Evolutionary conservation across 2,888 invertebrate species (phyloP).

Genomic region (Dione vanillae): DNA sequence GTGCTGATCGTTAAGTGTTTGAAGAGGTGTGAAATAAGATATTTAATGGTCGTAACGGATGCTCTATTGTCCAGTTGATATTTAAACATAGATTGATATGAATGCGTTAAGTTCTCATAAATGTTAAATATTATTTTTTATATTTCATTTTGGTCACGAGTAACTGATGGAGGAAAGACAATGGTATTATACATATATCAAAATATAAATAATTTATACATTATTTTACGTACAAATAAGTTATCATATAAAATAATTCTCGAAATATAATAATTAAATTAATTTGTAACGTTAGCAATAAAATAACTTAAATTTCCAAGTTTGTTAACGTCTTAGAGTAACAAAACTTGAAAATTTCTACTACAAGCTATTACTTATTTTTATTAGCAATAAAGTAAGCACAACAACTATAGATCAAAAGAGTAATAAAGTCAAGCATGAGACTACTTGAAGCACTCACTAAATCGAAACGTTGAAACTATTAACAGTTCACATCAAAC

Average conservation of each 20-base stretch:
- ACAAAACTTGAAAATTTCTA: conserved; percentile 34
- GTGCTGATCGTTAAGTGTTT: conserved; percentile 53
- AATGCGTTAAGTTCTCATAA: conserved; percentile 29
- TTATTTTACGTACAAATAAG: not conserved
- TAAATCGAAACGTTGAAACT: conserved; percentile 59
- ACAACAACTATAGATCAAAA: conserved; percentile 32
- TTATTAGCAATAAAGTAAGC: conserved; percentile 29
- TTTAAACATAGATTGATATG: conserved; percentile 48
- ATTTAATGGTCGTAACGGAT: conserved; percentile 73
- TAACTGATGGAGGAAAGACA: not conserved
- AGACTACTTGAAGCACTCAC: conserved; percentile 22
- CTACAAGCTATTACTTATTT: conserved; percentile 31
- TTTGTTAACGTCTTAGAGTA: conserved; percentile 18
- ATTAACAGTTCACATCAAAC: conserved; percentile 73
- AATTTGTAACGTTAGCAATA: not conserved
- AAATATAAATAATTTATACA: not conserved
- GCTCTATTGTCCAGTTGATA: conserved; percentile 58
- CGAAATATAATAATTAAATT: not conserved
- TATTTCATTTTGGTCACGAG: not conserved
- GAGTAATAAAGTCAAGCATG: conserved; percentile 7
- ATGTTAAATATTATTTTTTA: conserved; percentile 24
- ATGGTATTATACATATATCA: not conserved
- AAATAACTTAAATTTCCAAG: not conserved
- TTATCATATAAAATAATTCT: not conserved
- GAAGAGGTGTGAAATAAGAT: conserved; percentile 77